A percentile compares a stretch with the other conserved stretches of the same genome.
Evolutionary conservation across 1,140 invertebrate genomes (phyloP).

Genomic region (Cyphomyrmex costatus): DNA sequence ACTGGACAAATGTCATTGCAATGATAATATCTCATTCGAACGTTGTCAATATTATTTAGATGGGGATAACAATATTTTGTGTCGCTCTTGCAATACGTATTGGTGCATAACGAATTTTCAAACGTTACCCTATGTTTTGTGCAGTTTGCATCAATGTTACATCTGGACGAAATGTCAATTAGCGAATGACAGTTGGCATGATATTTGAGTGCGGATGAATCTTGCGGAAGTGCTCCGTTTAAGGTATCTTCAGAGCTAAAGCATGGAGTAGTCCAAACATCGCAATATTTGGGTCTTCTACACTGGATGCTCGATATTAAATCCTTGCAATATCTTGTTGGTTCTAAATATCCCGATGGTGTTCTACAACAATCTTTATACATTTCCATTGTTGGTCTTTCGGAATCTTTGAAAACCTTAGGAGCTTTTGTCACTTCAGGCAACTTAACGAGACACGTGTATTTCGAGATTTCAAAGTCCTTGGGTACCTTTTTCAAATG

Average conservation of each 20-base stretch:
- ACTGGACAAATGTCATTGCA: neutral
- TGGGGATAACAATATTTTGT: neutral
- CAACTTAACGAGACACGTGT: no score
- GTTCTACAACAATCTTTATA: neutral
- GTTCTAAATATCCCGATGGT: no score
- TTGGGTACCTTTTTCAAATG: neutral
- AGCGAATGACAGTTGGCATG: neutral
- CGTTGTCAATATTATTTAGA: conserved; percentile 18
- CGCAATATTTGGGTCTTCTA: neutral
- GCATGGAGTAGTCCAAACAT: neutral
- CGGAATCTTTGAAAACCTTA: neutral
- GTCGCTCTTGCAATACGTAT: neutral
- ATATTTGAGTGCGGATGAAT: neutral
- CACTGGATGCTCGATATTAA: neutral
- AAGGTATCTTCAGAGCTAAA: no score
- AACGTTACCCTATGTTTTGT: neutral
- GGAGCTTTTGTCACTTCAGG: neutral
- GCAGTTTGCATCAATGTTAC: neutral
- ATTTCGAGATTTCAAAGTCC: neutral
- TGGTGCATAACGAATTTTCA: neutral
- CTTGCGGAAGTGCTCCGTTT: neutral
- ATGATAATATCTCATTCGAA: conserved; percentile 16
- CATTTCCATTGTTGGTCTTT: neutral
- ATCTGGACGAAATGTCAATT: neutral
- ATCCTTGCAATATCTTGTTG: neutral